A percentile compares a stretch with the other conserved stretches of the same genome.
Conservation (phyloP, 2,113 vertebrate species). For the Pseudolaguvia tuberculata region DNA sequence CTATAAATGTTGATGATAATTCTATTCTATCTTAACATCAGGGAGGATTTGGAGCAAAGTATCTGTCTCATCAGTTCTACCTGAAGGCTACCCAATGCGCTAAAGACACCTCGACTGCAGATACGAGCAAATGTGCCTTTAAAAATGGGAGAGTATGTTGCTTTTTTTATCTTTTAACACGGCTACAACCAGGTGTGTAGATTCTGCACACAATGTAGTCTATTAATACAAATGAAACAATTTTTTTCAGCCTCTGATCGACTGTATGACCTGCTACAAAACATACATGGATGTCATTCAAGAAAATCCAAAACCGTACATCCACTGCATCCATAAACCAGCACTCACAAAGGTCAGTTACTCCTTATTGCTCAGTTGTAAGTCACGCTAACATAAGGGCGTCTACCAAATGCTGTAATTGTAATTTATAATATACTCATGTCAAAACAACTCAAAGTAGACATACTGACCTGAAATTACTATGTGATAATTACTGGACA, state of each 20-base stretch:
- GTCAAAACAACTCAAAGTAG: too few species aligned
- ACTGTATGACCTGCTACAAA: slow-evolving; percentile 70
- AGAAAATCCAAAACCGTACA: slow-evolving; percentile 54
- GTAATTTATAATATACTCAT: too few species aligned
- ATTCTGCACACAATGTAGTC: neutral
- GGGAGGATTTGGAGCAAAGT: slow-evolving; percentile 56
- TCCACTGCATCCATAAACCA: slow-evolving; percentile 68
- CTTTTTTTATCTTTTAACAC: neutral
- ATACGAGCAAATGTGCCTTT: slow-evolving; percentile 53
- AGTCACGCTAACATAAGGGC: too few species aligned
- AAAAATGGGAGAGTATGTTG: slow-evolving; percentile 65
- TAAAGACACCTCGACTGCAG: slow-evolving; percentile 45
- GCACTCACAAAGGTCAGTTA: slow-evolving; percentile 59
- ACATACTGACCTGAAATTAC: too few species aligned
- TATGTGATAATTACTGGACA: too few species aligned
- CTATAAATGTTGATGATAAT: too few species aligned
- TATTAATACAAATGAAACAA: neutral
- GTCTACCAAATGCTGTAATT: too few species aligned
- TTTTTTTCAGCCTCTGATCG: slow-evolving; percentile 64
- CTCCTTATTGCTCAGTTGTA: too few species aligned
- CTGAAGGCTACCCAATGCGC: slow-evolving; percentile 64
- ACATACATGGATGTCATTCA: slow-evolving; percentile 42
- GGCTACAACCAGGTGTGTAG: neutral
- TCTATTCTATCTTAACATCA: slow-evolving; percentile 38
- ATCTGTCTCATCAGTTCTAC: slow-evolving; percentile 61